Base-by-base conservation (phyloP, 2,888 invertebrate genomes). In the Dynastes tityus region DNA sequence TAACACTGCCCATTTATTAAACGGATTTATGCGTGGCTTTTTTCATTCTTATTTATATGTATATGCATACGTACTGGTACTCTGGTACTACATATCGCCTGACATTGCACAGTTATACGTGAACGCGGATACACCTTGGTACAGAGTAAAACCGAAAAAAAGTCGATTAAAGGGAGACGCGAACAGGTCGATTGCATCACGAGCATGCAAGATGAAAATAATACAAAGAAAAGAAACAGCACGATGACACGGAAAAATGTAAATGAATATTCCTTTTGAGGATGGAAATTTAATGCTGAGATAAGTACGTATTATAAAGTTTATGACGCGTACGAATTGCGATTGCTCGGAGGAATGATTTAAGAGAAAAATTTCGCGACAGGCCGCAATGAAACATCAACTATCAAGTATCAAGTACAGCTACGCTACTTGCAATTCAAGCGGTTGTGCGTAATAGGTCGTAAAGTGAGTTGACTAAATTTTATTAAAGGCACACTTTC, bases 1-100 rank as follows among this genome's bases (percentile, higher is more conserved):
- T 63, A 45, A 74, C 73, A 45, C 73, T n/a, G n/a, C 11, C 61
- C 73, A 74, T 74, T 74, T 74, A 61, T 74, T 74, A 74, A 58
- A 58, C 61, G 40, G 73, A 61, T 74, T 74, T 74, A 74, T 63
- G 61, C 22, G 45, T 22, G n/a, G 2, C 2, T 29, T 58, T 27
- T 74, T 68, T 68, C 45, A 11, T 45, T 8, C 45, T 45, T 63
- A 63, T 63, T 68, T 51, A 37, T 49, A 27, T 9, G 11, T 49
- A 68, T 27, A 27, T n/a, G 16, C 16, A 16, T 55, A 55, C 13
- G 55, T 16, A 1, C n/a, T 16, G 65, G 16, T 9, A 16, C 27
- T 13, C 29, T 4, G 37, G 9, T 27, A 22, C 22, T 22, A 67
- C 49, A 22, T 68, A 68, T 68, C 68, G 49, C 51, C 13, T 40